Evolutionary conservation across 2,113 vertebrate species (phyloP), one percentile per base, ranked within the genome.

Genomic region (Oostethus manadensis): DNA sequence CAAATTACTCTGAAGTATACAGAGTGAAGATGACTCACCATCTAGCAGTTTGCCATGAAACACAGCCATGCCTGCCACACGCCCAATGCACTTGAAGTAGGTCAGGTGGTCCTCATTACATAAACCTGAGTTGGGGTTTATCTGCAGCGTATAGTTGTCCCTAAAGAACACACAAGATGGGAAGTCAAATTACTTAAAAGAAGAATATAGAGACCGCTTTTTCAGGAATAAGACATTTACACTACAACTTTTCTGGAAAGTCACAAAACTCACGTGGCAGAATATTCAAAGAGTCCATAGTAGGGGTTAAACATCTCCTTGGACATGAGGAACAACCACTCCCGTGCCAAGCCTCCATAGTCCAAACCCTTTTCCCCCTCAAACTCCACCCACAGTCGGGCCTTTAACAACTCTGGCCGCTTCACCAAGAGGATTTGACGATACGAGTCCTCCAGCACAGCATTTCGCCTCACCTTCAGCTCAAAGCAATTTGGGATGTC

Each of bases 291-390:
- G 55, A 99, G 82, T 68, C 97, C 97, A 17, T 99, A 99, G 51
- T 99, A 99, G 13, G 97, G 97, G 83, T 99, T 99, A 79, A 99
- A 99, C 97, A 98, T 99, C 79, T 99, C 97, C 85, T 94, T 98
- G 38, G 97, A 99, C 79, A 99, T 93, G 62, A 98, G 92, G 79
- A 97, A 99, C 88, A 99, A 99, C 96, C 97, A 99, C 77, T 99
- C 97, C 66, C 96, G 88, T 84, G 97, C 93, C 18, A 99, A 82
- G 8, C 97, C 97, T 17, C 97, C 97, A 0, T 99, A 99, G 83
- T 99, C 97, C 78, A 99, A 88, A 6, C 95, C 97, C 57, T 97
- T 98, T 81, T 98, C 97, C n/a, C 93, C 93, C 63, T 98, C 95
- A 73, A 98, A 99, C 80, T 98, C 96, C 76, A 99, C 91, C 97